Evolutionary conservation across 2,888 invertebrate species (phyloP).

Genomic region (Coleophora deauratella): DNA sequence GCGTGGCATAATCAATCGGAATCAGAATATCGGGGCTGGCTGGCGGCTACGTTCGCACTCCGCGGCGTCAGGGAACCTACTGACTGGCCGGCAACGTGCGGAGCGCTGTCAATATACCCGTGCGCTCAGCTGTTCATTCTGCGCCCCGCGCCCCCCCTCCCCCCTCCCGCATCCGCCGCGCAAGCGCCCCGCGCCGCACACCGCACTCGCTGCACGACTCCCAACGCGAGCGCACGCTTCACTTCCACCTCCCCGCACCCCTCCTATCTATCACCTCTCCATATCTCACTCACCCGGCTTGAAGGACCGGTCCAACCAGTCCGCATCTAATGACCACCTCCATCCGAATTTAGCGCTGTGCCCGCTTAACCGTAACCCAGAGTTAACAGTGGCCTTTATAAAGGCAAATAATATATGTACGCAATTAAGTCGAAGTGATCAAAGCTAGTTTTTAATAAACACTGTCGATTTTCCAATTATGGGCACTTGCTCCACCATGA

Average conservation of each 20-base stretch:
- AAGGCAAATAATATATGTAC: slow-evolving; percentile 23
- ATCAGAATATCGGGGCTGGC: slow-evolving; percentile 12
- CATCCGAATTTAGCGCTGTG: slow-evolving; percentile 13
- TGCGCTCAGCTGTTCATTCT: slow-evolving; percentile 74
- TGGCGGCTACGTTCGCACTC: slow-evolving; percentile 65
- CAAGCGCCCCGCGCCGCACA: slow-evolving; percentile 24
- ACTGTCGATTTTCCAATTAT: no score
- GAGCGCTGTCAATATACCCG: slow-evolving; percentile 73
- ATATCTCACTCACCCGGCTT: slow-evolving; percentile 5
- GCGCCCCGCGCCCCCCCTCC: slow-evolving; percentile 48
- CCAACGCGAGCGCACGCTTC: slow-evolving; percentile 22
- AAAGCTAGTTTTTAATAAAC: no score
- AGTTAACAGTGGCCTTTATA: slow-evolving; percentile 24
- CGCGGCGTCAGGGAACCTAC: slow-evolving; percentile 70
- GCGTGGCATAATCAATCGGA: slow-evolving; percentile 56
- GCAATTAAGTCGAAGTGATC: no score
- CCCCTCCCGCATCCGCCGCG: slow-evolving; percentile 39
- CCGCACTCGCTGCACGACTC: slow-evolving; percentile 12
- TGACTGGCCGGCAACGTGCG: slow-evolving; percentile 70
- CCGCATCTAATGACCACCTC: slow-evolving; percentile 7
- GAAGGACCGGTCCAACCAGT: slow-evolving; percentile 8
- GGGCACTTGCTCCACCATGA: no score
- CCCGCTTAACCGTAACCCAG: slow-evolving; percentile 28
- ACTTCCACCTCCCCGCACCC: neutral
- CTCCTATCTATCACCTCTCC: neutral